A percentile compares a stretch with the other conserved stretches of the same genome.
Conservation (phyloP, 2,113 vertebrate species). For the Origma solitaria region DNA sequence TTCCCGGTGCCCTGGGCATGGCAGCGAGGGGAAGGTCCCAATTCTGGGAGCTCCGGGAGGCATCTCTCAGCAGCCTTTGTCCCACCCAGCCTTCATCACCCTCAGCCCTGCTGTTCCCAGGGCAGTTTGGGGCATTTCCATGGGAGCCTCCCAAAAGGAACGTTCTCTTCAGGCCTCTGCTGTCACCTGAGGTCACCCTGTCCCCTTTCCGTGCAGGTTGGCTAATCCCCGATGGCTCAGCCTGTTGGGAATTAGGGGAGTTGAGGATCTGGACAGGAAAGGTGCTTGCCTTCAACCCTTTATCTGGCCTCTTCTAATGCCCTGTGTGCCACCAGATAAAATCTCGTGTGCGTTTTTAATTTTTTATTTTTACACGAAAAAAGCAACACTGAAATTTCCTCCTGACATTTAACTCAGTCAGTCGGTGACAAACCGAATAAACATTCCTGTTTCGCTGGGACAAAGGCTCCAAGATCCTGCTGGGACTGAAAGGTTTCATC, state of each 20-base stretch:
- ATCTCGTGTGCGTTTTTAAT: background rate
- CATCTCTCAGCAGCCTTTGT: background rate
- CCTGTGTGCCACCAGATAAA: background rate
- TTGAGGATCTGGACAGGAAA: background rate
- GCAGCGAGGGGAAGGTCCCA: background rate
- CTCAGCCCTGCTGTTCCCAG: background rate
- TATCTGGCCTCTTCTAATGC: background rate
- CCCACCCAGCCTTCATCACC: background rate
- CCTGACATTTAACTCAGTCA: slow-evolving; percentile 41
- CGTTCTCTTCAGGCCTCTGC: background rate
- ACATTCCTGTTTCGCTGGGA: background rate
- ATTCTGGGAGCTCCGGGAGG: background rate
- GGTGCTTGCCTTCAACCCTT: background rate
- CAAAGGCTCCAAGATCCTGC: slow-evolving; percentile 48
- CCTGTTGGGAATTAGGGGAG: background rate
- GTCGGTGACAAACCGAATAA: slow-evolving; percentile 16
- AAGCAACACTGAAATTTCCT: slow-evolving; percentile 11
- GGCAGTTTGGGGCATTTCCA: background rate
- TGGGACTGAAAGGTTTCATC: slow-evolving; percentile 16
- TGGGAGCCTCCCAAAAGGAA: background rate
- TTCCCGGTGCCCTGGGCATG: background rate
- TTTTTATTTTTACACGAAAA: slow-evolving; percentile 6
- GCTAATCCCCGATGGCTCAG: background rate
- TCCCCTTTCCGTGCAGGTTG: background rate
- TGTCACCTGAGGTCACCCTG: background rate